phyloP scores from a whole-genome alignment of 2,797 vertebrate genomes.

The Phataginus tricuspis region DNA sequence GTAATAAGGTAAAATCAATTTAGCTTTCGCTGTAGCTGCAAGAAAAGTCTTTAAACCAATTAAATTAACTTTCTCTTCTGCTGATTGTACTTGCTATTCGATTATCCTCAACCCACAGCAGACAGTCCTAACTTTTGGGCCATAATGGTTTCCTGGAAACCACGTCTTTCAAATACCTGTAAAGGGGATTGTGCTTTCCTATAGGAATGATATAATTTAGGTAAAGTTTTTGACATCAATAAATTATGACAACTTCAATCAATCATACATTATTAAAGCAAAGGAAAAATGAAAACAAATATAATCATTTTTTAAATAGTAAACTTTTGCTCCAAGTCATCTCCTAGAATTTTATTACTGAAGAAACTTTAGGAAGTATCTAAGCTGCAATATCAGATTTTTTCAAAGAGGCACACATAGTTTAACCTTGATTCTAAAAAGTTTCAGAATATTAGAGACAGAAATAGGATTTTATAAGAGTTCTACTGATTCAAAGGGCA shows the following conservation, averaged over 20 bases:
- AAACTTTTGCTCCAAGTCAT: neutral
- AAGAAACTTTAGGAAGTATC: neutral
- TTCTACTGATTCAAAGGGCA: neutral
- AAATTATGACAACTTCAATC: neutral
- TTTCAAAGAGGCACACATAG: neutral
- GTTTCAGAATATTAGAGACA: neutral
- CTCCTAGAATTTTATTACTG: neutral
- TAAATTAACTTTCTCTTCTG: conserved; percentile 54
- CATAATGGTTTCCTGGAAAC: conserved; percentile 43
- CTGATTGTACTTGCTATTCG: neutral
- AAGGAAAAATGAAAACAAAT: neutral
- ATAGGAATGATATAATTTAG: neutral
- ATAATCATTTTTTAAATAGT: neutral
- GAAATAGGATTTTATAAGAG: neutral
- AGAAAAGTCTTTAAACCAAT: conserved; percentile 66
- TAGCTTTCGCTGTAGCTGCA: conserved; percentile 35
- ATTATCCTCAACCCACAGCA: conserved; percentile 32
- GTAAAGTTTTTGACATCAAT: neutral
- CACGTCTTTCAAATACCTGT: neutral
- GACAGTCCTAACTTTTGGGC: conserved; percentile 3
- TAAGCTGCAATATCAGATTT: neutral
- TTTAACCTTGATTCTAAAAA: neutral
- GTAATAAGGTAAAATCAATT: conserved; percentile 68
- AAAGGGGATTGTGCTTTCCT: neutral
- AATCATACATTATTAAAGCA: conserved; percentile 9